Evolutionary conservation across 2,888 invertebrate species (phyloP), one percentile per base, ranked within the genome.

Genomic region (Cephalotes varians): DNA sequence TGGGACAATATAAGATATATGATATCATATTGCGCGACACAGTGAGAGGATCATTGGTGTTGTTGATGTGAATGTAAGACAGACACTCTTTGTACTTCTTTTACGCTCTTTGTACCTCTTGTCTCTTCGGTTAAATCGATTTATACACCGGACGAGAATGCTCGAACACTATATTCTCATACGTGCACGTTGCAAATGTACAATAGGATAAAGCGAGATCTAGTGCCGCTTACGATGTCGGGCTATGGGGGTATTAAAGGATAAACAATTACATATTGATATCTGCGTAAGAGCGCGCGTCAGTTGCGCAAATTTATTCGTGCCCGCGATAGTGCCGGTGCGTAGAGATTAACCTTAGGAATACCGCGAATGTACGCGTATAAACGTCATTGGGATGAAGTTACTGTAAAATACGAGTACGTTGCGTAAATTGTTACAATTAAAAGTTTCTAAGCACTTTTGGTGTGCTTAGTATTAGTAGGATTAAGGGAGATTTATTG

Each of bases 201-300:
- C 28, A 64, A 64, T 64, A 21, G 54, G 18, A 79, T 79, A 56
- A n/a, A 71, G 34, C 71, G 54, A 21, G 65, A 25, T 28, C 25
- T 25, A 54, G 44, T 18, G 9, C 31, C 51, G 69, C 69, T 69
- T 44, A 31, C 56, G 56, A 40, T 34, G 37, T 25, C n/a, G 51
- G 21, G 15, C 18, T 67, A 51, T 69, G 44, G 4, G 51, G 56
- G 31, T 58, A 71, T 71, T 71, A 79, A 79, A 79, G 44, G 77
- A 71, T 58, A 65, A n/a, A 76, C 65, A 51, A 76, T 28, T 12
- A 25, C 44, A 62, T 79, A 71, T 79, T 71, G 77, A 71, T 79
- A 79, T 56, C 44, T 44, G 69, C 34, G 34, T 69, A 56, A 54
- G 77, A 44, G 56, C 77, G 31, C 54, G n/a, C 44, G 69, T 60